Percentiles rank a stretch among this genome's conserved stretches.
These are phyloP conservation scores for Caenorhabditis remanei DNA, from an alignment of 1,140 invertebrate genomes.

Conservation along the genomic window DNA sequence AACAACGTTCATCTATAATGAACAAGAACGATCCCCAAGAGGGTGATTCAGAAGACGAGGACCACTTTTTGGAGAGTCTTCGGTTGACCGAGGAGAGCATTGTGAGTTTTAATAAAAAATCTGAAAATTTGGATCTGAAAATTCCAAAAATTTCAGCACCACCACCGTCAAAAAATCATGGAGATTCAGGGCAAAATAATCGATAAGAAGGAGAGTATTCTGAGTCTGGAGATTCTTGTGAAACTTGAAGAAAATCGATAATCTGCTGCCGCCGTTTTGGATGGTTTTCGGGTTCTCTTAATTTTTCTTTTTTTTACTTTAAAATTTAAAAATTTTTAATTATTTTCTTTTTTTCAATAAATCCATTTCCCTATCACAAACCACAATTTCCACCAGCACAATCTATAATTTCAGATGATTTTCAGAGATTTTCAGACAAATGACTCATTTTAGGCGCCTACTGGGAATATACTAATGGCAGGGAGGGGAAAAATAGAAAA, in stretches of 20 bases:
- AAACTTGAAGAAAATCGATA: constrained; percentile 1
- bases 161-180: constrained; percentile 29
- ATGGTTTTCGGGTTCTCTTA: constrained; percentile 2
- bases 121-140: too few relatives aligned
- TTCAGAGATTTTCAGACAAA: too few relatives aligned
- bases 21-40: not conserved
- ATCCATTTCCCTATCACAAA: too few relatives aligned
- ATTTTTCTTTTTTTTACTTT: not conserved
- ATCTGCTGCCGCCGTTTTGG: too few relatives aligned
- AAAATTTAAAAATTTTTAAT: not conserved
- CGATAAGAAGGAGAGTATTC: constrained; percentile 48
- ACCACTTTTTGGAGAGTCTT: constrained; percentile 31
- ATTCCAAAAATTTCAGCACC: not conserved
- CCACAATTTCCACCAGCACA: too few relatives aligned
- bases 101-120: not conserved
- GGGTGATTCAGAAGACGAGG: constrained; percentile 32
- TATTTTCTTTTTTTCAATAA: too few relatives aligned
- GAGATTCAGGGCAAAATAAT: constrained; percentile 34
- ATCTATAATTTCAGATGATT: too few relatives aligned
- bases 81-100: constrained; percentile 32
- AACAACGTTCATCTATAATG: not conserved
- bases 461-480: too few relatives aligned
- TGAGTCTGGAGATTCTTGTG: constrained; percentile 22
- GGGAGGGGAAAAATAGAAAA: too few relatives aligned
- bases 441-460: too few relatives aligned